Evolutionary conservation across 2,797 vertebrate species (phyloP).

Genomic region (Acrossocheilus wenchowensis): DNA sequence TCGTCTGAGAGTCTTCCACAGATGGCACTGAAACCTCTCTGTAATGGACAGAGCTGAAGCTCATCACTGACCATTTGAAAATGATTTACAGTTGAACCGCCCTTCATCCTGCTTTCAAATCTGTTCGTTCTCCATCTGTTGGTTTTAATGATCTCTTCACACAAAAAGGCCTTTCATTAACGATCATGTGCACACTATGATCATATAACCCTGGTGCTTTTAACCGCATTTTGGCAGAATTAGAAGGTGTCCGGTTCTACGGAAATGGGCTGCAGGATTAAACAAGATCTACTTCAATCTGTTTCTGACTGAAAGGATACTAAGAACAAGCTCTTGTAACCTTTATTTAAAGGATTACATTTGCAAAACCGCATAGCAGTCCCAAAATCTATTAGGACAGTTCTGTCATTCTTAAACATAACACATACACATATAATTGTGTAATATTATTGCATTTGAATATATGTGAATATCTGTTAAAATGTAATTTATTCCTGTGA

Average conservation of each 20-base stretch:
- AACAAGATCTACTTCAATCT: slow-evolving; percentile 31
- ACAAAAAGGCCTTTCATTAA: slow-evolving; percentile 50
- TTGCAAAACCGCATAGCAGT: neutral
- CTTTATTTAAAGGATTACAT: slow-evolving; percentile 23
- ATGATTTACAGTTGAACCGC: neutral
- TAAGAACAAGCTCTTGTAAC: neutral
- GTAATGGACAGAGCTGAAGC: neutral
- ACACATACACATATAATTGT: neutral
- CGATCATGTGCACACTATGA: slow-evolving; percentile 32
- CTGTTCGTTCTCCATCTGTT: slow-evolving; percentile 32
- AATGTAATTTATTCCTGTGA: neutral
- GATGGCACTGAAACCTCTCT: neutral
- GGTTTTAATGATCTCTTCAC: slow-evolving; percentile 24
- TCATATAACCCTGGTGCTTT: slow-evolving; percentile 53
- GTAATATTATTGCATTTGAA: neutral
- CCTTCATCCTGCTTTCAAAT: slow-evolving; percentile 24
- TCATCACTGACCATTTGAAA: neutral
- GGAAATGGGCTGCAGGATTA: slow-evolving; percentile 44
- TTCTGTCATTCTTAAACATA: neutral
- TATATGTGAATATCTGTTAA: neutral
- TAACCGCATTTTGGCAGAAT: slow-evolving; percentile 47
- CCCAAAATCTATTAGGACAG: neutral
- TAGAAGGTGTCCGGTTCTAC: slow-evolving; percentile 50
- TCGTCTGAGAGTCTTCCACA: neutral
- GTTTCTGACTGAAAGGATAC: slow-evolving; percentile 23